phyloP scores from a whole-genome alignment of 1,140 invertebrate species.

The Nautilus pompilius region DNA sequence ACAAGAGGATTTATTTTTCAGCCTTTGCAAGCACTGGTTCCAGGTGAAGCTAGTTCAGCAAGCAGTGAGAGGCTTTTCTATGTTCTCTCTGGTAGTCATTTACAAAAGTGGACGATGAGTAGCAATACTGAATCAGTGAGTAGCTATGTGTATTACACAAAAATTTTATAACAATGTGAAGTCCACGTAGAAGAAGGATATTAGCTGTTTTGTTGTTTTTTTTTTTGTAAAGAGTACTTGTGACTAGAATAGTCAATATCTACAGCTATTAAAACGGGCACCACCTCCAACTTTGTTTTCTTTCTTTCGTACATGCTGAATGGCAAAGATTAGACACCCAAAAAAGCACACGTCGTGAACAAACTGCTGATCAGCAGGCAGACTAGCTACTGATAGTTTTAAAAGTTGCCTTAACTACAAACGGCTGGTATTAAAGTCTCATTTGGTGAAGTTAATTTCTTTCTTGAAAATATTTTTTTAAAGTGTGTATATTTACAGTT shows the following conservation, averaged over 20 bases:
- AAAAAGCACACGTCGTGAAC: background rate
- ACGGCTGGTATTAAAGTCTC: background rate
- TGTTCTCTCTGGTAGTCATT: conserved; percentile 65
- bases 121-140: conserved; percentile 47
- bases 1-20: conserved; percentile 21
- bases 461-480: background rate
- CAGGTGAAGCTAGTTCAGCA: conserved; percentile 31
- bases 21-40: conserved; percentile 36
- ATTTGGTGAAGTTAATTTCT: background rate
- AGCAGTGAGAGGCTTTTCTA: conserved; percentile 60
- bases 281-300: background rate
- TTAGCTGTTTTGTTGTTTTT: too few species aligned
- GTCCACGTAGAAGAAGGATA: too few species aligned
- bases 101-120: conserved; percentile 69
- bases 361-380: background rate
- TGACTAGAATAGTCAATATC: too few species aligned
- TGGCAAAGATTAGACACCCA: background rate
- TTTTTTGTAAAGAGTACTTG: too few species aligned
- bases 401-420: too few species aligned
- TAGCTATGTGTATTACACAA: background rate
- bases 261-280: too few species aligned
- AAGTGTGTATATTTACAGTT: too few species aligned
- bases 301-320: too few species aligned
- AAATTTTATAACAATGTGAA: too few species aligned
- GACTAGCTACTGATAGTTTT: too few species aligned